Evolutionary conservation across 1,140 invertebrate genomes (phyloP).

Genomic region (Geopemphigus sp.): DNA sequence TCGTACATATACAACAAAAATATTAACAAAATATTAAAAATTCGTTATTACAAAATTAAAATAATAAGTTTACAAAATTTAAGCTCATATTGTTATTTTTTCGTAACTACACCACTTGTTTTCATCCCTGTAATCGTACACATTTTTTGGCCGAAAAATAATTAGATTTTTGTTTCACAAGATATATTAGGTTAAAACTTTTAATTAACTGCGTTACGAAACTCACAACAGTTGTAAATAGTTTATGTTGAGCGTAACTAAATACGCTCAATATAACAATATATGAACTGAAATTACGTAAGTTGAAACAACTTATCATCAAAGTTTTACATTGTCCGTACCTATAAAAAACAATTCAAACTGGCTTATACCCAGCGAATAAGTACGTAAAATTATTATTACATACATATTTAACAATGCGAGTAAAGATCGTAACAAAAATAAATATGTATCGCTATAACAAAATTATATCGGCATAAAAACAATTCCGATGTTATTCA

Average conservation of each 20-base stretch:
- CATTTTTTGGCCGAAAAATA: not conserved
- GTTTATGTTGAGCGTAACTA: not conserved
- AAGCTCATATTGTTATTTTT: not conserved
- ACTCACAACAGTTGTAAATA: not conserved
- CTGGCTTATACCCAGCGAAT: not conserved
- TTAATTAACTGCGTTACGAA: not conserved
- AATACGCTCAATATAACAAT: not conserved
- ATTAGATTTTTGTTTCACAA: not conserved
- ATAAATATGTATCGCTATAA: not conserved
- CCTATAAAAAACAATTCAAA: not conserved
- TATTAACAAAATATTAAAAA: not conserved
- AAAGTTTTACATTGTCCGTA: not conserved
- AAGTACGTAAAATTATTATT: not conserved
- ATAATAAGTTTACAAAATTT: conserved; percentile 16
- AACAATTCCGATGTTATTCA: not conserved
- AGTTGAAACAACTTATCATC: not conserved
- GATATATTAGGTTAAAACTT: not conserved
- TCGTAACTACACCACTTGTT: not conserved
- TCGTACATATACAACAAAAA: not conserved
- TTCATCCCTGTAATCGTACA: not conserved
- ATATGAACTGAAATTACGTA: no score
- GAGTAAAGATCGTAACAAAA: not conserved
- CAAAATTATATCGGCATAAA: not conserved
- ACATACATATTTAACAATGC: not conserved
- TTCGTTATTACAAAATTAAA: not conserved